A percentile compares a stretch with the other conserved stretches of the same genome.
phyloP scores from a whole-genome alignment of 2,797 vertebrate species.

The Sebastolobus alascanus region DNA sequence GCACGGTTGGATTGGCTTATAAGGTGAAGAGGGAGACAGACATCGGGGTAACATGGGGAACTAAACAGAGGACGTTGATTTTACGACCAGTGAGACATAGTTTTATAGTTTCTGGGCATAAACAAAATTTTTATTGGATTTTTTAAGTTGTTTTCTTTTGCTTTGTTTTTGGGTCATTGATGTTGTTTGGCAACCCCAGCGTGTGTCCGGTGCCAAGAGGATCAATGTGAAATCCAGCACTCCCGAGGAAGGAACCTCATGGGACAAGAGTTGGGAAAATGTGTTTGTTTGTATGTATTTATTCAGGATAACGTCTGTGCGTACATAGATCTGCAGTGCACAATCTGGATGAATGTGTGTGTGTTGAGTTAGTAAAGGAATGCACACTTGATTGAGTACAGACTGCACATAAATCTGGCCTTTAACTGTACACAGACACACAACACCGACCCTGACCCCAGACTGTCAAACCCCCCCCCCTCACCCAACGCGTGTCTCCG shows the following conservation, averaged over 20 bases:
- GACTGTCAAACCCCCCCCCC: conserved; percentile 41
- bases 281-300: conserved; percentile 63
- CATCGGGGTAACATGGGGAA: conserved; percentile 25
- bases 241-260: conserved; percentile 59
- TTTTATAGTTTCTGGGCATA: conserved; percentile 60
- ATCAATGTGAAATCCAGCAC: conserved; percentile 77
- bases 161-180: conserved; percentile 69
- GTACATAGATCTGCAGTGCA: conserved; percentile 41
- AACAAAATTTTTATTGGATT: conserved; percentile 74
- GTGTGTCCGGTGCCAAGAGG: conserved; percentile 72
- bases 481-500: conserved; percentile 28
- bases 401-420: conserved; percentile 87
- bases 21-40: conserved; percentile 67
- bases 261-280: conserved; percentile 56
- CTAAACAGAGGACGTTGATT: conserved; percentile 48
- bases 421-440: conserved; percentile 87
- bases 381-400: conserved; percentile 88
- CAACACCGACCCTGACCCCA: conserved; percentile 81
- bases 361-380: conserved; percentile 87
- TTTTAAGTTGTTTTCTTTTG: conserved; percentile 63
- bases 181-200: conserved; percentile 70
- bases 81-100: conserved; percentile 50
- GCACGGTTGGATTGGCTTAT: conserved; percentile 57
- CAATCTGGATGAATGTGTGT: conserved; percentile 61
- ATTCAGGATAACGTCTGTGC: conserved; percentile 41